Conservation (phyloP, 92 coral and sea anemone genomes). For the Meandrina meandrites region DNA sequence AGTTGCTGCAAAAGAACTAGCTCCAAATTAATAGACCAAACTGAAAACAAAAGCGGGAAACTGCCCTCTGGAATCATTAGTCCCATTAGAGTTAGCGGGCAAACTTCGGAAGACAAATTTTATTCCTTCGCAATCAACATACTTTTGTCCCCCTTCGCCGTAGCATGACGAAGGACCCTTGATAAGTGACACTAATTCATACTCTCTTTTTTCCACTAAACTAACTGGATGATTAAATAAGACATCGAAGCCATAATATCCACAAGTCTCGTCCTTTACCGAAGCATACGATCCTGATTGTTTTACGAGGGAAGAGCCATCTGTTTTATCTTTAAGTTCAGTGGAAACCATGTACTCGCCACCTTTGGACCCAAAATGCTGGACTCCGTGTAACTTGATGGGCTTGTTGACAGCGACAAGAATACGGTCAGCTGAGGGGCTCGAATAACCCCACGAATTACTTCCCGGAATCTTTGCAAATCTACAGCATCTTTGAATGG, state of each 20-base stretch:
- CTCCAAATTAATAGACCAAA: no score
- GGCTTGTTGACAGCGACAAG: background rate
- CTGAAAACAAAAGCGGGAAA: background rate
- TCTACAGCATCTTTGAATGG: background rate
- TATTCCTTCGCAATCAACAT: background rate
- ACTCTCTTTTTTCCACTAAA: background rate
- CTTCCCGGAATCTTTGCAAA: background rate
- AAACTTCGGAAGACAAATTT: background rate
- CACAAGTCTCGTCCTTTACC: background rate
- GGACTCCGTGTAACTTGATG: background rate
- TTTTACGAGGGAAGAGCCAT: background rate
- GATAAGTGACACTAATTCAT: background rate
- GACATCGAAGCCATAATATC: conserved; percentile 15
- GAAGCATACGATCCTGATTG: background rate
- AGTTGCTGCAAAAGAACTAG: no score
- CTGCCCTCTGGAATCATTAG: background rate
- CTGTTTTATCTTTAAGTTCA: background rate
- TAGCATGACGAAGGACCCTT: background rate
- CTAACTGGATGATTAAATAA: background rate
- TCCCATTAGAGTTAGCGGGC: background rate
- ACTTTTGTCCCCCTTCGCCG: background rate
- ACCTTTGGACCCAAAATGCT: conserved; percentile 16
- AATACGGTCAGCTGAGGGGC: background rate
- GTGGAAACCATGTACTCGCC: conserved; percentile 13
- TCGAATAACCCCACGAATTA: background rate